Evolutionary conservation across 2,888 invertebrate genomes (phyloP).

Genomic region (Oasisia sp.): DNA sequence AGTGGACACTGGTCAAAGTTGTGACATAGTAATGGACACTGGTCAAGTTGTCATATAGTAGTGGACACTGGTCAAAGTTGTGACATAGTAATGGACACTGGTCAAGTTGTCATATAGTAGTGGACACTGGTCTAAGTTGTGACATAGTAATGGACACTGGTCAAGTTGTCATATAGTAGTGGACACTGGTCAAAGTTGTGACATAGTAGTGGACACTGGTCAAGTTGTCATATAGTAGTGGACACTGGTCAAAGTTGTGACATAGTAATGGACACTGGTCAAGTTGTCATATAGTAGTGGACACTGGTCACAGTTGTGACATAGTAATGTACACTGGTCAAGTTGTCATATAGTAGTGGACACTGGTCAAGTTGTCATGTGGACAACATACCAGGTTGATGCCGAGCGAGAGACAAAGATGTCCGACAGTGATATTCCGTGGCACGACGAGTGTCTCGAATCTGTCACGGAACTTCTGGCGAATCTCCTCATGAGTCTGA

Average conservation of each 20-base stretch:
- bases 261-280: background rate
- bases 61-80: background rate
- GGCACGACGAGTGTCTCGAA: slow-evolving; percentile 61
- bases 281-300: too few species aligned
- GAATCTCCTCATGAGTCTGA: slow-evolving; percentile 54
- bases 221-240: background rate
- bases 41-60: background rate
- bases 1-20: too few species aligned
- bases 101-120: background rate
- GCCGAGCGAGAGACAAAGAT: slow-evolving; percentile 60
- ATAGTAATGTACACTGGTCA: background rate
- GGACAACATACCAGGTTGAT: slow-evolving; percentile 58
- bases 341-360: background rate
- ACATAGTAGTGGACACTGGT: background rate
- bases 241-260: background rate
- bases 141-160: background rate
- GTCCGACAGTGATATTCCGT: slow-evolving; percentile 60
- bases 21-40: background rate
- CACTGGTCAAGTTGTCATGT: background rate
- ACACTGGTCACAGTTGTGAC: background rate
- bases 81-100: background rate
- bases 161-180: background rate
- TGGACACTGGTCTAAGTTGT: background rate
- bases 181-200: background rate
- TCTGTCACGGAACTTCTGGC: slow-evolving; percentile 55